These are phyloP conservation scores for Ostrea edulis DNA, from an alignment of 1,140 invertebrate species.

Conservation along the genomic window DNA sequence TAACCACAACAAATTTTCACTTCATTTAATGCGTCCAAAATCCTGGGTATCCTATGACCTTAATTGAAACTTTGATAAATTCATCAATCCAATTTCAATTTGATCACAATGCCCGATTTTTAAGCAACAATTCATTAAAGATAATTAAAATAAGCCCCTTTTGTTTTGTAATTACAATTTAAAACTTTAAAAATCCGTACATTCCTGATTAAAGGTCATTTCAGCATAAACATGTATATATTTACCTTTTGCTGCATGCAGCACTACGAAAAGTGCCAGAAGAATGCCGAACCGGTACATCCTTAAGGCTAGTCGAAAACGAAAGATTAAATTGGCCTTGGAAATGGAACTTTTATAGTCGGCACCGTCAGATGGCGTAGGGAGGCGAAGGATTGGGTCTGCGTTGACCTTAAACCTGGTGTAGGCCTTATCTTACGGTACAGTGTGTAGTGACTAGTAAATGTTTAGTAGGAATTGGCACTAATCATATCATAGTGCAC, in stretches of 20 bases:
- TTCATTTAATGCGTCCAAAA: too few species aligned
- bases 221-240: not conserved
- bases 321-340: slow-evolving; percentile 29
- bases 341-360: slow-evolving; percentile 19
- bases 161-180: too few species aligned
- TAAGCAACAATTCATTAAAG: not conserved
- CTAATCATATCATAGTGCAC: not conserved
- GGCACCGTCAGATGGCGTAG: not conserved
- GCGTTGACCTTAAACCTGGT: not conserved
- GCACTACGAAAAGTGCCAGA: slow-evolving; percentile 59
- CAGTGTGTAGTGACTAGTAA: not conserved
- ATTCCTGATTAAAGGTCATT: not conserved
- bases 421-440: slow-evolving; percentile 37
- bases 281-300: slow-evolving; percentile 60
- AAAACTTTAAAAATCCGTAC: too few species aligned
- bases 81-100: not conserved
- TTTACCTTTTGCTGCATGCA: slow-evolving; percentile 54
- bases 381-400: slow-evolving; percentile 18
- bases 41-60: too few species aligned
- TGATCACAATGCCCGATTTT: not conserved
- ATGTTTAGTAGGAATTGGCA: not conserved
- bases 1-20: too few species aligned
- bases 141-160: too few species aligned
- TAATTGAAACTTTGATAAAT: not conserved
- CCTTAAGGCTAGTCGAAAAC: slow-evolving; percentile 52